phyloP scores from a whole-genome alignment of 2,113 vertebrate species.

The Centropus bengalensis region DNA sequence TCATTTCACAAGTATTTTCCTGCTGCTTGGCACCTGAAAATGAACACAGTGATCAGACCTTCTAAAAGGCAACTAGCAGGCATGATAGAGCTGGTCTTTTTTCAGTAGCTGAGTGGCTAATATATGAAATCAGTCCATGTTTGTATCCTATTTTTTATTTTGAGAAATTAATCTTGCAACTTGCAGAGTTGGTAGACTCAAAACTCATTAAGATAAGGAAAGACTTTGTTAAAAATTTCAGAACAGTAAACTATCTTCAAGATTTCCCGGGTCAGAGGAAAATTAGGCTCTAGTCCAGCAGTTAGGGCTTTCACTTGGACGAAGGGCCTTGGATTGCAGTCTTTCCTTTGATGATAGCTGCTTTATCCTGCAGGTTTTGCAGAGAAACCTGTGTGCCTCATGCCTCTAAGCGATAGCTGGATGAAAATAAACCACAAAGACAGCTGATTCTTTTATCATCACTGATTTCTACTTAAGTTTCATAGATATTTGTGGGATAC shows the following conservation, averaged over 20 bases:
- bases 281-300: neutral
- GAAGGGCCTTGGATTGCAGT: neutral
- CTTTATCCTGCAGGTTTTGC: neutral
- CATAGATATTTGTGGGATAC: neutral
- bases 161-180: neutral
- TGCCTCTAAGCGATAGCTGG: neutral
- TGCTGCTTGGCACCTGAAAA: neutral
- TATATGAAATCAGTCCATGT: rapidly evolving
- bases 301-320: neutral
- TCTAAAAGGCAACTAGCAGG: neutral
- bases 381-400: neutral
- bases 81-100: neutral
- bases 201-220: neutral
- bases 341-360: neutral
- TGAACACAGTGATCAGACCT: neutral
- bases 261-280: neutral
- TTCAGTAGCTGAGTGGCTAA: neutral
- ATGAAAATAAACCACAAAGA: conserved; percentile 37
- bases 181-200: neutral
- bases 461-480: conserved; percentile 40
- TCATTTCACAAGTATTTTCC: neutral
- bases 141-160: neutral
- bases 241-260: neutral
- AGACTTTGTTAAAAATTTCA: neutral
- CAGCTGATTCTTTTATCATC: conserved; percentile 6